Conservation (phyloP, 2,888 invertebrate genomes). For the Pandemis corylana region DNA sequence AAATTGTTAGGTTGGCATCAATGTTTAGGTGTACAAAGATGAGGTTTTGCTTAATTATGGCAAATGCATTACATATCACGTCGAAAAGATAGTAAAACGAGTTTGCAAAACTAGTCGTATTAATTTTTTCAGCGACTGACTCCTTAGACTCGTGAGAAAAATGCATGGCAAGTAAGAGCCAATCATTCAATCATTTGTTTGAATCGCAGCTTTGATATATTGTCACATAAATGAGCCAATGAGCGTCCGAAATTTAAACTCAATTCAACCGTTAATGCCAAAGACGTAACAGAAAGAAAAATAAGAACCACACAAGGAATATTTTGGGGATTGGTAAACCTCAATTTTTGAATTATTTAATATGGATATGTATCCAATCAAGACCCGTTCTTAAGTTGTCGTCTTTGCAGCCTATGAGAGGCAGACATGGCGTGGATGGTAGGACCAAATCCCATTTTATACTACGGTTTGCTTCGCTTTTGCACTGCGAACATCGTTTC, state of each 20-base stretch:
- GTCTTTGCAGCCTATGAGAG: not conserved
- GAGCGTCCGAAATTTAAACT: slow-evolving; percentile 32
- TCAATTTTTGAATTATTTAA: not conserved
- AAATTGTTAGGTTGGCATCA: slow-evolving; percentile 14
- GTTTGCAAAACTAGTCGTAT: too few species aligned
- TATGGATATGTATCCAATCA: not conserved
- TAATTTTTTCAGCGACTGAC: too few species aligned
- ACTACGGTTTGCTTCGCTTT: not conserved
- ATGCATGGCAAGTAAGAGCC: not conserved
- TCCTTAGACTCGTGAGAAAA: too few species aligned
- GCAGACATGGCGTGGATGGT: too few species aligned
- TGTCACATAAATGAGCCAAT: slow-evolving; percentile 33
- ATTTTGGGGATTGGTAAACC: not conserved
- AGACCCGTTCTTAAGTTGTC: too few species aligned
- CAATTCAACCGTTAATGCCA: slow-evolving; percentile 27
- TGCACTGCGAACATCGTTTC: not conserved
- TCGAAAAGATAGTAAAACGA: not conserved
- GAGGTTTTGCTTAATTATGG: not conserved
- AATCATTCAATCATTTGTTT: not conserved
- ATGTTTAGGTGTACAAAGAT: not conserved
- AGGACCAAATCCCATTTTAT: not conserved
- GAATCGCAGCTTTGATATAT: not conserved
- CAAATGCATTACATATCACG: not conserved
- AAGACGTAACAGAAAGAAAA: slow-evolving; percentile 24
- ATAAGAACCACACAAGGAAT: not conserved